phyloP scores from a whole-genome alignment of 1,140 invertebrate species.

The Vanessa atalanta region DNA sequence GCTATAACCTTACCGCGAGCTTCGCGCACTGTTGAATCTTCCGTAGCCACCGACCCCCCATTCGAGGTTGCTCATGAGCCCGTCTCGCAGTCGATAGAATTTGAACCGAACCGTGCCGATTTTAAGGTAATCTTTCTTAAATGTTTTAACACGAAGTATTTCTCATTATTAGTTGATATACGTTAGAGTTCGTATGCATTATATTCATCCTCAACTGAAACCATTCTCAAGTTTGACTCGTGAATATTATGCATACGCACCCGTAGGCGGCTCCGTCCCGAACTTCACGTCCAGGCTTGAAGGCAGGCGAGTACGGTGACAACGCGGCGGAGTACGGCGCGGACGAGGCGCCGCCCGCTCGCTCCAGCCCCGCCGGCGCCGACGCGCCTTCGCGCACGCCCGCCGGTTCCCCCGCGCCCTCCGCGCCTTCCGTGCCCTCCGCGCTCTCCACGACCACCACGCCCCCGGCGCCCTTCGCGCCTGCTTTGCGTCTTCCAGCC shows the following conservation, averaged over 20 bases:
- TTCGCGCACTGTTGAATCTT: not conserved
- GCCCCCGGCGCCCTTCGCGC: not conserved
- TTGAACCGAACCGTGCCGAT: conserved; percentile 59
- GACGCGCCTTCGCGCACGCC: conserved; percentile 4
- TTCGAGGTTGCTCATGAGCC: not conserved
- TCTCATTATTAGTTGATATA: not conserved
- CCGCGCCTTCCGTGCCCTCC: not conserved
- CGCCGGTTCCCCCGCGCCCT: conserved; percentile 1
- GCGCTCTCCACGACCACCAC: no score
- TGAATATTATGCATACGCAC: conserved; percentile 34
- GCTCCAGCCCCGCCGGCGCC: conserved; percentile 11
- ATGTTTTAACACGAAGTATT: not conserved
- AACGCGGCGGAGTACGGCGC: conserved; percentile 58
- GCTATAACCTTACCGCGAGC: no score
- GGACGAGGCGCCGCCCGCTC: conserved; percentile 36
- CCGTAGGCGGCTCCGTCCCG: conserved; percentile 26
- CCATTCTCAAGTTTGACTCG: conserved; percentile 10
- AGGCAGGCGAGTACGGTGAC: conserved; percentile 69
- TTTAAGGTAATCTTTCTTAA: conserved; percentile 50
- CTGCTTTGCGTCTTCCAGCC: no score
- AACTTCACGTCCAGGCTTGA: conserved; percentile 40
- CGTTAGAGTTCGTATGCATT: conserved; percentile 3
- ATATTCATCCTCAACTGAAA: conserved; percentile 7
- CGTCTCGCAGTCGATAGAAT: conserved; percentile 18
- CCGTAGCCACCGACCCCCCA: no score